These are phyloP conservation scores for Falco peregrinus DNA, from an alignment of 2,797 vertebrate genomes.

Conservation along the genomic window DNA sequence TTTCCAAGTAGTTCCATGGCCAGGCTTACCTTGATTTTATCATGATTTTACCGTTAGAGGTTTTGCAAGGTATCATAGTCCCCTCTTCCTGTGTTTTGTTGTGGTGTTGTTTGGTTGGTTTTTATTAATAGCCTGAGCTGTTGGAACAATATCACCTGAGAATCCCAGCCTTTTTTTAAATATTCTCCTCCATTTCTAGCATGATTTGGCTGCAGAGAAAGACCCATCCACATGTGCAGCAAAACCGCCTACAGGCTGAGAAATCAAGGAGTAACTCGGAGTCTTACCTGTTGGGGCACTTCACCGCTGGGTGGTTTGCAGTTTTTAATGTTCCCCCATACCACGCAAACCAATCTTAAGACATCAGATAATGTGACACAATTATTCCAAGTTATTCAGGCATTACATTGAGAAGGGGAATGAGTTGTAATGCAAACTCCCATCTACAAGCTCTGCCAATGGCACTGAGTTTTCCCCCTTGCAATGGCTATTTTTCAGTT, in stretches of 20 bases:
- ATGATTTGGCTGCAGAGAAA: neutral
- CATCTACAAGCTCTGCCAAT: neutral
- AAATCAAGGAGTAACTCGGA: neutral
- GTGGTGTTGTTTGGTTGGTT: neutral
- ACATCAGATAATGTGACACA: neutral
- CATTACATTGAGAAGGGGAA: neutral
- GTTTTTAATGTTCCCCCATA: neutral
- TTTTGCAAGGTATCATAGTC: neutral
- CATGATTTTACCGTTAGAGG: neutral
- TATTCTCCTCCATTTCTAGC: neutral
- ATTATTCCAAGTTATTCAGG: neutral
- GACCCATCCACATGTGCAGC: neutral
- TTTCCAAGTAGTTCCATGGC: neutral
- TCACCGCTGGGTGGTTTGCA: neutral
- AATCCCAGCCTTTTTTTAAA: neutral
- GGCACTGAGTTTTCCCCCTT: neutral
- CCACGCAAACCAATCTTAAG: neutral
- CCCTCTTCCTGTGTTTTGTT: neutral
- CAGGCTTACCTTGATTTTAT: neutral
- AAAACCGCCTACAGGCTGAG: neutral
- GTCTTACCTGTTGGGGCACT: neutral
- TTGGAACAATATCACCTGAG: neutral
- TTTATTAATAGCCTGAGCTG: neutral
- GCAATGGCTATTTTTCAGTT: neutral
- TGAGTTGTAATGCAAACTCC: neutral